These are phyloP conservation scores for Sminthurides aquaticus DNA, from an alignment of 2,888 invertebrate genomes.

Conservation along the genomic window DNA sequence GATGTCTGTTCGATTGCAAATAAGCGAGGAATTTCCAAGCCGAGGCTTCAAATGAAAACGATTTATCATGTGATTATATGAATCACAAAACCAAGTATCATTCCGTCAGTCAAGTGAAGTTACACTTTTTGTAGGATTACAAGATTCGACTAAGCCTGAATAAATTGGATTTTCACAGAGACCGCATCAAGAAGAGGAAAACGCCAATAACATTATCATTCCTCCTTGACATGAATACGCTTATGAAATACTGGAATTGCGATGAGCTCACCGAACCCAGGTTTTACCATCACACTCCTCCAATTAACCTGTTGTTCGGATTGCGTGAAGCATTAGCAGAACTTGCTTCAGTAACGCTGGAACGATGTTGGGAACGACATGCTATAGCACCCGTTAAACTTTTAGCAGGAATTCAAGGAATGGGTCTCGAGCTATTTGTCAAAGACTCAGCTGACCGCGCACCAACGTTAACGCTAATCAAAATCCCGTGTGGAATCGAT, in stretches of 20 bases:
- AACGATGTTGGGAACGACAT: slow-evolving; percentile 65
- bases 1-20: too few relatives aligned
- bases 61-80: too few relatives aligned
- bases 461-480: slow-evolving; percentile 62
- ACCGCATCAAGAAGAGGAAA: slow-evolving; percentile 54
- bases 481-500: slow-evolving; percentile 59
- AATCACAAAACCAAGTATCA: too few relatives aligned
- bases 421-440: slow-evolving; percentile 65
- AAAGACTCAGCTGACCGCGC: slow-evolving; percentile 59
- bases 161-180: slow-evolving; percentile 47
- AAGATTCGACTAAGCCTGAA: background rate
- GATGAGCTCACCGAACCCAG: slow-evolving; percentile 52
- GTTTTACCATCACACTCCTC: slow-evolving; percentile 47
- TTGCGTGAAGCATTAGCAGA: slow-evolving; percentile 69
- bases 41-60: too few relatives aligned
- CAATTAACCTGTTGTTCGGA: slow-evolving; percentile 61
- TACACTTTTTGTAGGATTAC: too few relatives aligned
- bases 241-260: slow-evolving; percentile 73
- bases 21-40: too few relatives aligned
- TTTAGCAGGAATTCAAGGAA: slow-evolving; percentile 58
- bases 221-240: slow-evolving; percentile 62
- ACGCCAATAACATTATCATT: slow-evolving; percentile 56
- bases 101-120: too few relatives aligned
- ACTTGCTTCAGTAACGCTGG: slow-evolving; percentile 64
- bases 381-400: slow-evolving; percentile 59